Base-by-base conservation (phyloP, 1,140 invertebrate species). In the Liolophura sinensis region DNA sequence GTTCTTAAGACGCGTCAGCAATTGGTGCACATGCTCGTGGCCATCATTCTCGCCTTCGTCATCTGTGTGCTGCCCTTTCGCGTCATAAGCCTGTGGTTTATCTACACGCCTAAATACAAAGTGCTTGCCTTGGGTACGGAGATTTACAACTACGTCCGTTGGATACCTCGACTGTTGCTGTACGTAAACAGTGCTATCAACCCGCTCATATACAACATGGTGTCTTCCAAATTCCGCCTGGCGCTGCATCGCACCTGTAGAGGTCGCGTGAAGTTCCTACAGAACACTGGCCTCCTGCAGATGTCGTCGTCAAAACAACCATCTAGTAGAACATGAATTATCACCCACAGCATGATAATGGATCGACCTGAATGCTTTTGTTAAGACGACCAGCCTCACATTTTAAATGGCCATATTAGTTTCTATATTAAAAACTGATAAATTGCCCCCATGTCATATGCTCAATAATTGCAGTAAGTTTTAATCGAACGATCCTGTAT, bases 161-260 rank as follows among this genome's bases (percentile, higher is more conserved):
- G 74, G 48, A 60, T 73, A 48, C 59, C 72, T 0, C 50, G 73
- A 20, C 64, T 79, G 24, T 60, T 77, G 52, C 69, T 74, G 25
- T 78, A 74, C 57, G 62, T 73, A 24, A 74, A 78, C 57, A 70
- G 73, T 63, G 72, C 74, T n/a, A 69, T 74, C 48, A 78, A 78
- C 55, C 76, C 76, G 0, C 67, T 78, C 47, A 67, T 78, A 3
- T 78, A 78, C 57, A 78, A 76, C 55, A 72, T 79, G 55, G 74
- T 79, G 25, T 77, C 77, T 11, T 71, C 65, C 48, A 75, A 77
- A 68, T 77, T 75, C 65, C 68, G 73, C 31, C 59, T 69, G 0
- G 74, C 75, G 15, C 57, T 73, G 18, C 24, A 65, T 4, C 71
- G 72, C 69, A 49, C 71, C 16, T 73, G 66, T 54, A 69, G 69